Evolutionary conservation across 2,113 vertebrate species (phyloP).

Genomic region (Pterocles orientalis): DNA sequence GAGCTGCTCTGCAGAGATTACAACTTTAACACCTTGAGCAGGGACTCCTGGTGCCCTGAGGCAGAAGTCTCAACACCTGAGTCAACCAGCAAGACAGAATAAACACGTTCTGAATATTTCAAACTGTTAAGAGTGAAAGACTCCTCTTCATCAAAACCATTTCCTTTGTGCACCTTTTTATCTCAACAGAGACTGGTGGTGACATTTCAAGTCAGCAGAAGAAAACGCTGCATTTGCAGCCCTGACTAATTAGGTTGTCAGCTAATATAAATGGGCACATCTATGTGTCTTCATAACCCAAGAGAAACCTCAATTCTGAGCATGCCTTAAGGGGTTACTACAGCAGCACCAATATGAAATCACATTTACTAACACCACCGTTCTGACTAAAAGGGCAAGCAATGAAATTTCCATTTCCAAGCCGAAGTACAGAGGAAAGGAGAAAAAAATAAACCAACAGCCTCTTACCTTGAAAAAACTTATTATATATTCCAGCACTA

Average conservation of each 20-base stretch:
- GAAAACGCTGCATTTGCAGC: not conserved
- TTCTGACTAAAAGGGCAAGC: not conserved
- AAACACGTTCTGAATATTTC: not conserved
- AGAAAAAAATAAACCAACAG: not conserved
- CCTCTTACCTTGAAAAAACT: conserved; percentile 11
- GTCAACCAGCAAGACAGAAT: not conserved
- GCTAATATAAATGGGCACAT: not conserved
- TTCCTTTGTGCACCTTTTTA: not conserved
- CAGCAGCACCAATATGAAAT: not conserved
- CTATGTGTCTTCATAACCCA: not conserved
- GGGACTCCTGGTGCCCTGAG: not conserved
- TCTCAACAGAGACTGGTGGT: not conserved
- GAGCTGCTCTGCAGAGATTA: not conserved
- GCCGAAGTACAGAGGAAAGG: not conserved
- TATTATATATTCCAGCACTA: not conserved
- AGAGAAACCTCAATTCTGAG: not conserved
- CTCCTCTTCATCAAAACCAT: not conserved
- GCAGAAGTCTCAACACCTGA: not conserved
- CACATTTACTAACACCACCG: not conserved
- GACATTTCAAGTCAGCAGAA: not conserved
- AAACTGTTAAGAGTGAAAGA: not conserved
- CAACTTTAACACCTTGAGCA: not conserved
- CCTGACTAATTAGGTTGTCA: not conserved
- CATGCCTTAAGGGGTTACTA: not conserved
- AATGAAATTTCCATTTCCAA: not conserved